Base-by-base conservation (phyloP, 2,888 invertebrate genomes). In the Choreutis nemorana region DNA sequence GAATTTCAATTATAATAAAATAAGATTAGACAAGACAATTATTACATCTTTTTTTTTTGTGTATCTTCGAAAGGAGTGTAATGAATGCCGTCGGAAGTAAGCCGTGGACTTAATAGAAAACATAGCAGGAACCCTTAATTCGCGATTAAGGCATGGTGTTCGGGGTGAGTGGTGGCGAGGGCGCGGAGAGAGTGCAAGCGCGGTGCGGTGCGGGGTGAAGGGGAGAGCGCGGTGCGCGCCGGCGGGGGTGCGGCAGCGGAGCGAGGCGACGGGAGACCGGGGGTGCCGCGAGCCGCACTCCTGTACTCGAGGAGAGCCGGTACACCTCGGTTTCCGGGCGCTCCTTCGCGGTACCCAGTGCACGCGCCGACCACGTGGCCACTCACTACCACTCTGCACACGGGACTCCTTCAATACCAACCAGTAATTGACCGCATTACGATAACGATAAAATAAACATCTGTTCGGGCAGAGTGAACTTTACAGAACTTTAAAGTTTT, bases 271-370 rank as follows among this genome's bases (percentile, higher is more conserved):
- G 50, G 47, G 50, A 51, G 55, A 58, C 56, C 50, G 48, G 59
- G 53, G 55, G 61, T 61, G 66, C 68, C 70, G 68, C 71, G 70
- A 66, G 63, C 70, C 67, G 73, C 70, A 71, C 72, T 73, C 65
- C 72, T 72, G 73, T 71, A 55, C 72, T 71, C 72, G 68, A 70
- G 68, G 77, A 72, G 75, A 71, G 64, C 73, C 71, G 72, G 70
- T 67, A 71, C 71, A 73, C 75, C 73, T 73, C 77, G 66, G 73
- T 72, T 77, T 75, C 77, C 75, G 77, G 75, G 64, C 54, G 68
- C 72, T 52, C 55, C 55, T 75, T 70, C 70, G 75, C 71, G 71
- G 63, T 67, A 63, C 64, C n/a, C n/a, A 68, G 62, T 63, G 55
- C 37, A 60, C 66, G 63, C 59, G 70, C 65, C 71, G 61, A 60